A percentile compares a stretch with the other conserved stretches of the same genome.
Conservation (phyloP, 2,888 invertebrate genomes). For the Hirtodrosophila alboralis region DNA sequence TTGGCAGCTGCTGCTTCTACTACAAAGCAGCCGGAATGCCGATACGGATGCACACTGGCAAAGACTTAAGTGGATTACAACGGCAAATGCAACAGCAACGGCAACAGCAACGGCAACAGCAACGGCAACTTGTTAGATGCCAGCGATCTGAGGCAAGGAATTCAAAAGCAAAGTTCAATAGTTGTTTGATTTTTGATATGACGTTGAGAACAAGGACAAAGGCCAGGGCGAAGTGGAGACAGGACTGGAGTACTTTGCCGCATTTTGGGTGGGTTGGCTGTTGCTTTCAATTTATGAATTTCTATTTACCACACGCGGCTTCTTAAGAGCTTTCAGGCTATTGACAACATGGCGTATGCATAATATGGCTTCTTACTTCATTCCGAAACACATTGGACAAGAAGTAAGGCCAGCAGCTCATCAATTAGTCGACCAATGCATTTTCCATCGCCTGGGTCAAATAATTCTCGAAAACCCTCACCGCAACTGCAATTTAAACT, state of each 20-base stretch:
- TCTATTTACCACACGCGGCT: conserved; percentile 33
- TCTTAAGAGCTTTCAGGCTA: conserved; percentile 28
- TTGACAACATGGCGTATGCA: conserved; percentile 20
- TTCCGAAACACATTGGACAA: too few species aligned
- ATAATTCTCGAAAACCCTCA: conserved; percentile 20
- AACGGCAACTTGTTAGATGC: conserved; percentile 61
- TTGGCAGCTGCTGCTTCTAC: conserved; percentile 38
- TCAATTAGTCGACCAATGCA: conserved; percentile 27
- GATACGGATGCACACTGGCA: conserved; percentile 45
- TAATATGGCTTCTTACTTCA: too few species aligned
- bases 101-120: conserved; percentile 7
- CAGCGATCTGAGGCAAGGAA: conserved; percentile 14
- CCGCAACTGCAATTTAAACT: conserved; percentile 72
- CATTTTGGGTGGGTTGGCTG: conserved; percentile 41
- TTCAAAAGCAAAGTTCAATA: conserved; percentile 43
- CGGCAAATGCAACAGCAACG: conserved; percentile 22
- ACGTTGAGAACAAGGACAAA: conserved; percentile 1
- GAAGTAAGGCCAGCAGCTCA: too few species aligned
- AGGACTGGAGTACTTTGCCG: background rate
- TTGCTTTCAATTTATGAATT: conserved; percentile 39
- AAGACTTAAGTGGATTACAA: conserved; percentile 69
- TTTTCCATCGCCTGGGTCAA: conserved; percentile 12
- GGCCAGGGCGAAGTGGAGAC: background rate
- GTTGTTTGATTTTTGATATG: conserved; percentile 48
- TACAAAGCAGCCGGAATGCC: conserved; percentile 43